These are phyloP conservation scores for Ceratotherium simum DNA, from an alignment of 2,113 vertebrate species.

Conservation along the genomic window DNA sequence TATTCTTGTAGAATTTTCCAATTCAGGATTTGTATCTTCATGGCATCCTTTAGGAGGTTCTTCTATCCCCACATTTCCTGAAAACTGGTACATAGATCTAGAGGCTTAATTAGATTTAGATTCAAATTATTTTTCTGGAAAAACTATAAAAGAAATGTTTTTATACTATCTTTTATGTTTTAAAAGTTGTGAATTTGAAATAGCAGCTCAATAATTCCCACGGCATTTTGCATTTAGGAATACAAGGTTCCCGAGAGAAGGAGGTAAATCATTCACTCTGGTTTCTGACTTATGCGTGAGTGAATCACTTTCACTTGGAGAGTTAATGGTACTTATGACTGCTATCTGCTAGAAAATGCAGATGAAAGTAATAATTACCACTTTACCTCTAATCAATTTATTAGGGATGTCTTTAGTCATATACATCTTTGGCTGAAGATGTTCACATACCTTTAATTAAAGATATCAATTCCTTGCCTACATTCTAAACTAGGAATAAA, in stretches of 20 bases:
- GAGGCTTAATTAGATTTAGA: slow-evolving; percentile 52
- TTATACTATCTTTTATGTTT: slow-evolving; percentile 14
- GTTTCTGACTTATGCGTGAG: background rate
- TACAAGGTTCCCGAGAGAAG: background rate
- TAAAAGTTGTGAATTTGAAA: slow-evolving; percentile 44
- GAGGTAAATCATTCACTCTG: background rate
- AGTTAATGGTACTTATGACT: background rate
- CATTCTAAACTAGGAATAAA: slow-evolving; percentile 37
- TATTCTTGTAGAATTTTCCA: slow-evolving; percentile 2
- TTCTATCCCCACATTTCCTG: background rate
- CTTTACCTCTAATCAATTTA: slow-evolving; percentile 10
- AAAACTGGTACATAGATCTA: slow-evolving; percentile 38
- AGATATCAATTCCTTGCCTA: background rate
- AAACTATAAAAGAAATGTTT: background rate
- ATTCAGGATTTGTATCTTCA: background rate
- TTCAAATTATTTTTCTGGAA: slow-evolving; percentile 17
- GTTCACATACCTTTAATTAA: slow-evolving; percentile 17
- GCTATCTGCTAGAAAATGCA: slow-evolving; percentile 18
- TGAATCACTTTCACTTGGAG: background rate
- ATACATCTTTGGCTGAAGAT: background rate
- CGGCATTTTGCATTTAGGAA: slow-evolving; percentile 20
- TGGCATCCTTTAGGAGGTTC: background rate
- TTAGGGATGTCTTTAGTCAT: background rate
- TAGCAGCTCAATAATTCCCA: background rate
- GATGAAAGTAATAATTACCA: background rate